Evolutionary conservation across 2,797 vertebrate genomes (phyloP).

Genomic region (Rhodeus uyekii): DNA sequence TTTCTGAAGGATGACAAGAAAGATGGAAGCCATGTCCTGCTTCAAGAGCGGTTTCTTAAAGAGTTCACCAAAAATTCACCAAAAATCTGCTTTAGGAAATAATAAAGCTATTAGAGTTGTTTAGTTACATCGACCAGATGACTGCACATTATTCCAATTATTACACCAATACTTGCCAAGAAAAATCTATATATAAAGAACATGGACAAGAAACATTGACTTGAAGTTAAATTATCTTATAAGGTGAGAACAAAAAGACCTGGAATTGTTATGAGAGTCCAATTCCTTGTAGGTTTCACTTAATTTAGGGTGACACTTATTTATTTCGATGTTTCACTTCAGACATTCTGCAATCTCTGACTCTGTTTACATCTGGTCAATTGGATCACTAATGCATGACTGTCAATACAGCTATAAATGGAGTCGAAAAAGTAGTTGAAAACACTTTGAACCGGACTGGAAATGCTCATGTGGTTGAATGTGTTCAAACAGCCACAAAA

Average conservation of each 20-base stretch:
- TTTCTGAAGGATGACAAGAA: neutral
- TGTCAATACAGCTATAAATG: too few relatives aligned
- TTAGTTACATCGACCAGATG: neutral
- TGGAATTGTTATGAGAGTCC: neutral
- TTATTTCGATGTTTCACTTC: too few relatives aligned
- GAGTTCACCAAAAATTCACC: neutral
- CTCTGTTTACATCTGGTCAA: too few relatives aligned
- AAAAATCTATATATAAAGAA: neutral
- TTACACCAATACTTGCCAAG: neutral
- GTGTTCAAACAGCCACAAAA: too few relatives aligned
- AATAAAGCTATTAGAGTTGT: neutral
- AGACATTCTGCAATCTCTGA: too few relatives aligned
- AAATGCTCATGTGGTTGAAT: too few relatives aligned
- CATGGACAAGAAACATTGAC: neutral
- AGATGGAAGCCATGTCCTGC: neutral
- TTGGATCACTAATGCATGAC: too few relatives aligned
- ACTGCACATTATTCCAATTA: neutral
- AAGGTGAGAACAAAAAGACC: neutral
- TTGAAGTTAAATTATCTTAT: neutral
- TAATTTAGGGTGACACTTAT: too few relatives aligned
- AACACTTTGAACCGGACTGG: too few relatives aligned
- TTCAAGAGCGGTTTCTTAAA: too few relatives aligned
- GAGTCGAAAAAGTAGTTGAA: too few relatives aligned
- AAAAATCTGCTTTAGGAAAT: neutral
- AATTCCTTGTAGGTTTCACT: neutral